Evolutionary conservation across 2,113 vertebrate species (phyloP), one percentile per base, ranked within the genome.

Genomic region (Rhineura floridana): DNA sequence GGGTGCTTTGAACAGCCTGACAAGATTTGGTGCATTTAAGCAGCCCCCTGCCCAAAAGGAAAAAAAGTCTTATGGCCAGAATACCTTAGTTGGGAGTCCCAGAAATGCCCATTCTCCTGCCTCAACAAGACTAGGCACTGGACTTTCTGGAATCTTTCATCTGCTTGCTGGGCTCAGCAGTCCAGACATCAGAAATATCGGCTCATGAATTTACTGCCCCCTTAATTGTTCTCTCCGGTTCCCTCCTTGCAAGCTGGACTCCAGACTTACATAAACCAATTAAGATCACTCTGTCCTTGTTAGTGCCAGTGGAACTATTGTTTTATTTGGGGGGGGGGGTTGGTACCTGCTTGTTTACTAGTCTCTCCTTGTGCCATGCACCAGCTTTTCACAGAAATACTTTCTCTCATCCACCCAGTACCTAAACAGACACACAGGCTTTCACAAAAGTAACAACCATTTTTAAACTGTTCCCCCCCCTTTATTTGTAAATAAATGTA

Each of bases 401-500:
- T 88, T 52, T 55, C n/a, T 83, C 15, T 59, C 83, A 91, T 91
- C 91, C 90, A 95, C 91, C 17, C 50, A 50, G 7, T 36, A 28
- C 46, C 19, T 39, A 39, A 1, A 72, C 69, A 39, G n/a, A 12
- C n/a, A 15, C 93, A 95, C 87, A 42, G 4, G 9, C 80, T 65
- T 30, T 42, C 59, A 83, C 70, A 63, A 42, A 33, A 88, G 52
- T 55, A 50, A 19, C 80, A 42, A 33, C 30, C 69, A 0, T 90
- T 96, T 96, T 97, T 97, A 96, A 97, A 96, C 93, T 94, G 93
- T 95, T 75, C 87, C 85, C 70, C 72, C 94, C 95, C 91, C 88
- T 89, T 92, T 95, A 94, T 97, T 95, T 96, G 95, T 96, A 97
- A 97, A 97, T 97, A 96, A 94, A 96, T 97, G 96, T 97, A 97